phyloP scores from a whole-genome alignment of 2,797 vertebrate genomes.

The Enteromius argenteus region DNA sequence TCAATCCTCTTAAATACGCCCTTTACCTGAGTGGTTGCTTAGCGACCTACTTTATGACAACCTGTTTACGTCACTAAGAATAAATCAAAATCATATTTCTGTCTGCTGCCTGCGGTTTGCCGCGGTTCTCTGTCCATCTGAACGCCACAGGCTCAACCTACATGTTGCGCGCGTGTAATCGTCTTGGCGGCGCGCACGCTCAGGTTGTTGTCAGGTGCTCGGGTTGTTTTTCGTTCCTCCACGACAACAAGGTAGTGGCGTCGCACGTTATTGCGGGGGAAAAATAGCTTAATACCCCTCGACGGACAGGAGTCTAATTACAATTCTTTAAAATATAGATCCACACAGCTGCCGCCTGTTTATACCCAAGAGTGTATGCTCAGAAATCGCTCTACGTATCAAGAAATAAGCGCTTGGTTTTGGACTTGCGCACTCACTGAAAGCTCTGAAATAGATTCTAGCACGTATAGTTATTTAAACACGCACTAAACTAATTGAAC shows the following conservation, averaged over 20 bases:
- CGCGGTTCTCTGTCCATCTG: constrained; percentile 29
- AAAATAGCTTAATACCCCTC: constrained; percentile 7
- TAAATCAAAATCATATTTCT: constrained; percentile 20
- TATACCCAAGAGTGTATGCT: neutral
- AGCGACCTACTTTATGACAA: constrained; percentile 28
- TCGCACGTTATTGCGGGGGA: constrained; percentile 52
- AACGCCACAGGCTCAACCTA: constrained; percentile 60
- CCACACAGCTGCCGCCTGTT: neutral
- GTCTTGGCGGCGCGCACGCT: constrained; percentile 33
- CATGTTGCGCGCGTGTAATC: constrained; percentile 48
- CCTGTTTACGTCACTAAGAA: constrained; percentile 21
- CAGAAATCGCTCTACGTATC: neutral
- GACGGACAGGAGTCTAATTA: neutral
- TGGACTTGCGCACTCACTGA: neutral
- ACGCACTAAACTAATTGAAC: neutral
- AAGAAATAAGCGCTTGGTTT: constrained; percentile 6
- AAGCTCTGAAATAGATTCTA: neutral
- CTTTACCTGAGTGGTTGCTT: constrained; percentile 36
- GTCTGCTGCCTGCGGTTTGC: neutral
- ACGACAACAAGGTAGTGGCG: constrained; percentile 50
- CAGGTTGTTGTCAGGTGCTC: constrained; percentile 60
- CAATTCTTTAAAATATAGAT: constrained; percentile 1
- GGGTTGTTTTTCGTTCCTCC: constrained; percentile 58
- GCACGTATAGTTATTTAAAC: neutral
- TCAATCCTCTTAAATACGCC: constrained; percentile 25